Conservation (phyloP, 1,140 invertebrate species). For the Neoseiulus cucumeris region DNA sequence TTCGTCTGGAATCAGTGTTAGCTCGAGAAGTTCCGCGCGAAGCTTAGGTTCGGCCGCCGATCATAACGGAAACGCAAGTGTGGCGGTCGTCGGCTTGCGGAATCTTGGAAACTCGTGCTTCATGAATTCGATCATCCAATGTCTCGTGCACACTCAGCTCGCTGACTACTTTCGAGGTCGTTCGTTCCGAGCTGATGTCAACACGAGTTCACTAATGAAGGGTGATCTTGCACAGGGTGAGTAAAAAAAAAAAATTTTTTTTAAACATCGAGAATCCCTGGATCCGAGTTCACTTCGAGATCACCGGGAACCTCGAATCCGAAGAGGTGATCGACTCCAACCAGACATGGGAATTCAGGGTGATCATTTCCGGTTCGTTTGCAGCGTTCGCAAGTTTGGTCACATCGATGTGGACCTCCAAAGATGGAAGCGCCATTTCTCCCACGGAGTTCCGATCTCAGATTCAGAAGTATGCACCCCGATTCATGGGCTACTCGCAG, state of each 20-base stretch:
- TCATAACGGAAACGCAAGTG: conserved; percentile 15
- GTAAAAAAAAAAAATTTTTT: no score
- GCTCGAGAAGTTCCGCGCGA: background rate
- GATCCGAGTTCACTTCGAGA: background rate
- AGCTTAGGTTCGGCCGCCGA: background rate
- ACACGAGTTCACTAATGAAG: conserved; percentile 54
- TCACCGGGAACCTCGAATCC: no score
- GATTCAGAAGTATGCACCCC: conserved; percentile 67
- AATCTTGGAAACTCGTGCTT: conserved; percentile 54
- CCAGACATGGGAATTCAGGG: no score
- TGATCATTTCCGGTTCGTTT: no score
- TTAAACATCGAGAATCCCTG: no score
- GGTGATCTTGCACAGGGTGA: conserved; percentile 49
- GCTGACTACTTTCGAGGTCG: conserved; percentile 53
- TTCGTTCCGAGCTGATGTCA: conserved; percentile 44
- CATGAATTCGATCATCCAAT: conserved; percentile 91
- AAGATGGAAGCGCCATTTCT: conserved; percentile 45
- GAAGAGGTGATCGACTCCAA: no score
- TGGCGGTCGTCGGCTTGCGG: conserved; percentile 29
- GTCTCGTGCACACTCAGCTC: conserved; percentile 66
- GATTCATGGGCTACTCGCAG: conserved; percentile 44
- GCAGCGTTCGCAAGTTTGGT: conserved; percentile 67
- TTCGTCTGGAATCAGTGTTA: background rate
- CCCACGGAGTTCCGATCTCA: conserved; percentile 56
- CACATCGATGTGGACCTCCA: conserved; percentile 59